Conservation (phyloP, 2,888 invertebrate species). For the Ectemnius cavifrons region DNA sequence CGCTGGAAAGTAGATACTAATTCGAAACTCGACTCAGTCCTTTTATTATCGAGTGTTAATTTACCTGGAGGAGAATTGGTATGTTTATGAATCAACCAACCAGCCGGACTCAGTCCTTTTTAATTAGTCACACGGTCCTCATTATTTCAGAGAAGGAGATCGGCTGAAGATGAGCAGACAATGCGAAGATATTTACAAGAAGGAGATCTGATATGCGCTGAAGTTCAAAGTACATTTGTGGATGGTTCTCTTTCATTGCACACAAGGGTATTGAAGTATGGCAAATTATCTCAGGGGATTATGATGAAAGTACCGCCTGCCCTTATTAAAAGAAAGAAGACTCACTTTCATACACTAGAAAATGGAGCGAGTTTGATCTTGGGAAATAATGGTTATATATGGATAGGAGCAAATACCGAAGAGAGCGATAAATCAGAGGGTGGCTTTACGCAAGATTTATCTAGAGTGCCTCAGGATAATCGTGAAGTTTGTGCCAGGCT, state of each 20-base stretch:
- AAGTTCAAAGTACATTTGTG: slow-evolving; percentile 94
- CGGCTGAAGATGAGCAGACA: slow-evolving; percentile 97
- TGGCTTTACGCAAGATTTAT: slow-evolving; percentile 88
- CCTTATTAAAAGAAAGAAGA: slow-evolving; percentile 94
- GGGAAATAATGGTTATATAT: slow-evolving; percentile 97
- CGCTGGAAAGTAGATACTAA: slow-evolving; percentile 98
- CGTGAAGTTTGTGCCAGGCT: slow-evolving; percentile 93
- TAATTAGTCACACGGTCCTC: neutral
- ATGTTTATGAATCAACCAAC: slow-evolving; percentile 59
- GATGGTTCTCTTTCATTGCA: slow-evolving; percentile 96
- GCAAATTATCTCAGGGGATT: slow-evolving; percentile 95
- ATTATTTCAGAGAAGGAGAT: slow-evolving; percentile 85
- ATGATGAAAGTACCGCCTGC: slow-evolving; percentile 95
- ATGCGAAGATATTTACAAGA: slow-evolving; percentile 97
- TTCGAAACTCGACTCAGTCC: slow-evolving; percentile 90
- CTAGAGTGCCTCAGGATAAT: slow-evolving; percentile 83
- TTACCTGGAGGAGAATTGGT: slow-evolving; percentile 98
- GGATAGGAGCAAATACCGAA: slow-evolving; percentile 88
- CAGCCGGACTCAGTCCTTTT: neutral
- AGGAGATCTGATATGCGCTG: slow-evolving; percentile 98
- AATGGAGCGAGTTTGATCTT: slow-evolving; percentile 95
- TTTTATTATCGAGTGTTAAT: slow-evolving; percentile 95
- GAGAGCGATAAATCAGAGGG: slow-evolving; percentile 84
- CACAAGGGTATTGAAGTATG: slow-evolving; percentile 97
- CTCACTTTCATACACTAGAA: slow-evolving; percentile 95